Base-by-base conservation (phyloP, 2,797 vertebrate genomes). In the Decapterus maruadsi region DNA sequence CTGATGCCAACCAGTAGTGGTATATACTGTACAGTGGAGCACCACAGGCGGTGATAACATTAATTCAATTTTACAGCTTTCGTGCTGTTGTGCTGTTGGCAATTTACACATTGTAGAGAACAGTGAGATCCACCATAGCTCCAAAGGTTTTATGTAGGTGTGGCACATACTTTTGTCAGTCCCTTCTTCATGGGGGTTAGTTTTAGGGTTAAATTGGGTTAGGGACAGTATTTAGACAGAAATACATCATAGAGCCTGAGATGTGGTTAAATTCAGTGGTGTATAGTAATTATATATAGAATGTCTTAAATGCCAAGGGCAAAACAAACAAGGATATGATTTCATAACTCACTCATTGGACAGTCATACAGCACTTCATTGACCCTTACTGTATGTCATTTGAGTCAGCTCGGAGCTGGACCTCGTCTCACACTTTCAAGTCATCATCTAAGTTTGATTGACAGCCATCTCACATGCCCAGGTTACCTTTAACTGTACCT, bases 1-100 rank as follows among this genome's bases (percentile, higher is more conserved):
- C 76, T 59, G 75, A 84, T 85, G 81, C 71, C 77, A 75, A 85
- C 78, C 81, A 79, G 77, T 60, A 86, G 72, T 31, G 22, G 42
- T 22, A 62, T 22, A 46, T 48, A 36, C 69, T 43, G 58, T 12
- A 68, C 63, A 38, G 51, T 40, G 20, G 19, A 36, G 34, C 34
- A 36, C 34, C 34, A 36, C 34, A 64, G 43, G 51, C 43, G 6
- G 42, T 19, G n/a, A 80, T 55, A 43, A 36, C 31, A 20, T 38
- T 58, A 5, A 68, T 76, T 76, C 69, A 6, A 72, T 70, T 76
- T 64, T 68, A 63, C 67, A 73, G 68, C 48, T 7, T 16, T 68
- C 22, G 67, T 36, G 77, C 59, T 77, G 65, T 56, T 34, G 12
- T 19, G 56, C 54, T 78, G 60, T 45, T 64, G 70, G 74, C 63